These are phyloP conservation scores for Megalopta genalis DNA, from an alignment of 1,140 invertebrate species.

Conservation along the genomic window DNA sequence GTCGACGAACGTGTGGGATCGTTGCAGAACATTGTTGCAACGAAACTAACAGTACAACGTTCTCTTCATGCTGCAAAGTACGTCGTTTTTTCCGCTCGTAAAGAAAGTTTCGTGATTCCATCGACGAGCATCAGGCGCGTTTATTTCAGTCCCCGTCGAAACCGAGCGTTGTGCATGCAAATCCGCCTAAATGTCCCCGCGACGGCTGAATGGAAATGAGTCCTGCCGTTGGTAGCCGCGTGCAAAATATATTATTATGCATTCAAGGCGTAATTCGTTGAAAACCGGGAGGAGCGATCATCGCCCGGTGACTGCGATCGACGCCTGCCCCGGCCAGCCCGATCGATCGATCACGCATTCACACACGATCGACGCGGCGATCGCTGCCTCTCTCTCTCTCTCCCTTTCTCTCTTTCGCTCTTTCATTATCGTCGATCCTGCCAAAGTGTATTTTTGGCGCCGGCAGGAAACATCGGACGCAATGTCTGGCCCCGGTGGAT, in stretches of 20 bases:
- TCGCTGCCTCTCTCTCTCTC: conserved; percentile 43
- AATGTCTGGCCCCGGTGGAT: conserved; percentile 1
- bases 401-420: neutral
- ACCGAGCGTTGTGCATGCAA: conserved; percentile 73
- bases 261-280: conserved; percentile 72
- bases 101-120: conserved; percentile 1
- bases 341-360: conserved; percentile 72
- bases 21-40: no score
- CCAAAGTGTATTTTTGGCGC: conserved; percentile 43
- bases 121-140: conserved; percentile 35
- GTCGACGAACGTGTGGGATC: no score
- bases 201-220: conserved; percentile 70
- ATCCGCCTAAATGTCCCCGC: conserved; percentile 73
- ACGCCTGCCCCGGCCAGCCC: conserved; percentile 48
- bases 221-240: conserved; percentile 42
- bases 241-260: conserved; percentile 66
- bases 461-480: conserved; percentile 40
- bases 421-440: neutral
- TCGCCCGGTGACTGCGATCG: conserved; percentile 61
- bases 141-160: conserved; percentile 61
- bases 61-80: no score
- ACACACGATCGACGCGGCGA: conserved; percentile 57
- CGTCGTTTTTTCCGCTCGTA: no score
- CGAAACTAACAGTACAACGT: no score
- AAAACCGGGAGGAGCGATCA: conserved; percentile 61